A percentile compares a stretch with the other conserved stretches of the same genome.
Conservation (phyloP, 2,113 vertebrate species). For the Mola mola region DNA sequence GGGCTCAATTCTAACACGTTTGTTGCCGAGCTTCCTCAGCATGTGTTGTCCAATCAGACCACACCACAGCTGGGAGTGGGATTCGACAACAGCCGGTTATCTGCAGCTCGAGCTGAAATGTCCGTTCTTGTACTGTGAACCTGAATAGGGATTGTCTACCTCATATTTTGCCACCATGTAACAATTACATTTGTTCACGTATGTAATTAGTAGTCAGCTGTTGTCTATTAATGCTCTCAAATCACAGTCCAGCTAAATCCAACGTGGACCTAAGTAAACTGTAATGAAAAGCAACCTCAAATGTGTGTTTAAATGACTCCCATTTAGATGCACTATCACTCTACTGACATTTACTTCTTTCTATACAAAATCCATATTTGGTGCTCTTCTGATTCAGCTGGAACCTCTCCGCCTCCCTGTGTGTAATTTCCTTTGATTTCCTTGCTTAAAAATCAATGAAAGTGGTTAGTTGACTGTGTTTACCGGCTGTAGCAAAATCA, state of each 20-base stretch:
- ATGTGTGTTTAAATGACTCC: neutral
- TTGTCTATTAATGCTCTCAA: conserved; percentile 6
- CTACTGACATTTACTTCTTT: neutral
- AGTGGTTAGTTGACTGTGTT: neutral
- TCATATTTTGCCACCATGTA: conserved; percentile 7
- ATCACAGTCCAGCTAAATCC: conserved; percentile 19
- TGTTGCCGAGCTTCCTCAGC: neutral
- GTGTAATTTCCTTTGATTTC: conserved; percentile 1
- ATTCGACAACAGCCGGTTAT: too few species aligned
- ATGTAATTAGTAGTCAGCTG: conserved; percentile 28
- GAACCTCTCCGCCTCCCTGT: neutral
- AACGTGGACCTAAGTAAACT: neutral
- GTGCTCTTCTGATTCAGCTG: neutral
- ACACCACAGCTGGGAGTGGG: too few species aligned
- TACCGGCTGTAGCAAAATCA: conserved; percentile 11
- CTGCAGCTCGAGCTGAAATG: too few species aligned
- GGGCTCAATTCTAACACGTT: neutral
- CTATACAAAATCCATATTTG: conserved; percentile 1
- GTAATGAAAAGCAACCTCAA: conserved; percentile 6
- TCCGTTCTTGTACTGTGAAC: too few species aligned
- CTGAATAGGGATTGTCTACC: conserved; percentile 15
- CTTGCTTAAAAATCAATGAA: conserved; percentile 15
- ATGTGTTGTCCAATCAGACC: too few species aligned
- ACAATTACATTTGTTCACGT: conserved; percentile 1
- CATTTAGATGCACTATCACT: conserved; percentile 1